Conservation (phyloP, 2,888 invertebrate genomes). For the Brachycybe producta region DNA sequence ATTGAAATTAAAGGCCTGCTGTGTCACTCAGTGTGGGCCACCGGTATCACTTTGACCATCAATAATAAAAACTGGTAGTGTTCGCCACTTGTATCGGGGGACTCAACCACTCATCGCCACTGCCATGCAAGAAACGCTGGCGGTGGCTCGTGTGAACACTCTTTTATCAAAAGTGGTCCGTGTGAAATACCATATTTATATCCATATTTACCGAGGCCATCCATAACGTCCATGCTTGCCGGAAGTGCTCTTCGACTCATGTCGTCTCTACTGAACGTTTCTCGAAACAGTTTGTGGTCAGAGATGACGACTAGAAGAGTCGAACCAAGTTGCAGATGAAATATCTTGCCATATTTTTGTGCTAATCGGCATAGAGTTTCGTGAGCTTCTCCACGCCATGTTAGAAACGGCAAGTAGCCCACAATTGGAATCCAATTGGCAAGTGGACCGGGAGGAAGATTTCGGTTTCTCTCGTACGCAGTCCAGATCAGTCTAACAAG, state of each 20-base stretch:
- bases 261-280: not conserved
- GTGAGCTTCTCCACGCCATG: constrained; percentile 47
- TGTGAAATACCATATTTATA: not conserved
- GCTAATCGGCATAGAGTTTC: constrained; percentile 52
- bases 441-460: constrained; percentile 17
- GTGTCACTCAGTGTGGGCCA: no score
- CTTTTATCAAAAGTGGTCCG: no score
- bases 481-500: no score
- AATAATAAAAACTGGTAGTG: no score
- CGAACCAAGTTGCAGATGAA: constrained; percentile 2
- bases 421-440: constrained; percentile 31
- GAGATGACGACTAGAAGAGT: not conserved
- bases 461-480: not conserved
- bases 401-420: constrained; percentile 63
- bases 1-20: no score
- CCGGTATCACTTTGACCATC: no score
- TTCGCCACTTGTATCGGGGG: no score
- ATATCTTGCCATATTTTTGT: constrained; percentile 47
- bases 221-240: not conserved
- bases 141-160: no score
- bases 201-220: not conserved
- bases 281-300: not conserved
- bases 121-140: no score
- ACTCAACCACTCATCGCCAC: no score
- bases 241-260: not conserved